phyloP scores from a whole-genome alignment of 1,140 invertebrate species.

The Panagrolaimus sp. region DNA sequence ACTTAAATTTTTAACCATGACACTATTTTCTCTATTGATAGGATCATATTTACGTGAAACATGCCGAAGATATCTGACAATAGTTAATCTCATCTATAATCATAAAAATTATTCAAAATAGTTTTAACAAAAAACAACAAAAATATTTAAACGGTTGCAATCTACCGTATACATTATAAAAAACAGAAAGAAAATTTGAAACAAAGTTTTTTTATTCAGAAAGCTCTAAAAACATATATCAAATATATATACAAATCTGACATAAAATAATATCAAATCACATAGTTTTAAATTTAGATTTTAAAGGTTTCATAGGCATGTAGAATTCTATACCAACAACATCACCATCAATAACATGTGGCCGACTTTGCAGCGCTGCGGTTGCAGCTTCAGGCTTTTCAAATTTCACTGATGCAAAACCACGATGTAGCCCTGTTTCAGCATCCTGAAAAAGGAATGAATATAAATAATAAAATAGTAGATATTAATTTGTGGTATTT shows the following conservation, averaged over 20 bases:
- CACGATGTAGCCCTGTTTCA: slow-evolving; percentile 52
- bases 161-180: not conserved
- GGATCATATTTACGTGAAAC: not conserved
- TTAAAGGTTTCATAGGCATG: slow-evolving; percentile 33
- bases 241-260: not conserved
- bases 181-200: not conserved
- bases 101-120: not conserved
- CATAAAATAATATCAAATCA: no score
- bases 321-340: slow-evolving; percentile 43
- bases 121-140: not conserved
- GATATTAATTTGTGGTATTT: no score
- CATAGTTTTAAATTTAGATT: slow-evolving; percentile 24
- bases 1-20: not conserved
- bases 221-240: not conserved
- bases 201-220: not conserved
- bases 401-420: slow-evolving; percentile 52
- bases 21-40: not conserved
- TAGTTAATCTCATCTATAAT: not conserved
- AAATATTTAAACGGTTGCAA: not conserved
- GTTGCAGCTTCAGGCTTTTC: slow-evolving; percentile 35
- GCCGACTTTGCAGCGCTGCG: slow-evolving; percentile 41
- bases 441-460: slow-evolving; percentile 39
- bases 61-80: not conserved
- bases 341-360: slow-evolving; percentile 55
- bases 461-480: slow-evolving; percentile 14